A percentile compares a stretch with the other conserved stretches of the same genome.
phyloP scores from a whole-genome alignment of 2,113 vertebrate genomes.

The Bungarus multicinctus region DNA sequence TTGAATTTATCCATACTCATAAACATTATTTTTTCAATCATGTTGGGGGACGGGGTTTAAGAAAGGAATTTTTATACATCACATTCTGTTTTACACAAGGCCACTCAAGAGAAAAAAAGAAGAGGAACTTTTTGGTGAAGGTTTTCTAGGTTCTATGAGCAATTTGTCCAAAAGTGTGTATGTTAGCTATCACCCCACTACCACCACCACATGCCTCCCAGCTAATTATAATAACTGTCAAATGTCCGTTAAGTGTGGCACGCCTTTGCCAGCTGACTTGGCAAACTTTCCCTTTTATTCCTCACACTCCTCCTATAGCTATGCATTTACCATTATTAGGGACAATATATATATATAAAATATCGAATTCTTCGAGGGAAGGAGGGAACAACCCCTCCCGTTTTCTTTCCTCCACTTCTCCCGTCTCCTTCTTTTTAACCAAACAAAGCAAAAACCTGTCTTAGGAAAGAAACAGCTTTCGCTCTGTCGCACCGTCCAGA shows the following conservation, averaged over 20 bases:
- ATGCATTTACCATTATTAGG: slow-evolving; percentile 67
- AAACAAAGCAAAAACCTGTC: slow-evolving; percentile 72
- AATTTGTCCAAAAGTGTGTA: slow-evolving; percentile 74
- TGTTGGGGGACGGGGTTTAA: neutral
- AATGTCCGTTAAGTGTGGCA: slow-evolving; percentile 75
- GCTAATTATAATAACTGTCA: slow-evolving; percentile 85
- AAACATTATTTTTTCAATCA: slow-evolving; percentile 34
- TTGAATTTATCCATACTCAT: slow-evolving; percentile 34
- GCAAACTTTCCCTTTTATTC: slow-evolving; percentile 80
- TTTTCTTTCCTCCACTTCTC: slow-evolving; percentile 26
- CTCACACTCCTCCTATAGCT: slow-evolving; percentile 56
- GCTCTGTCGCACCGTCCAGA: slow-evolving; percentile 55
- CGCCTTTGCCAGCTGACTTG: slow-evolving; percentile 74
- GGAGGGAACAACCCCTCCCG: neutral
- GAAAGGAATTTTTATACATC: neutral
- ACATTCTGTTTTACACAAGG: slow-evolving; percentile 36
- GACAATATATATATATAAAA: slow-evolving; percentile 44
- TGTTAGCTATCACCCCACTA: slow-evolving; percentile 35
- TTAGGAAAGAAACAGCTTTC: slow-evolving; percentile 53
- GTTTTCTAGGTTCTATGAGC: slow-evolving; percentile 72
- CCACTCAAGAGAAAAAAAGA: slow-evolving; percentile 50
- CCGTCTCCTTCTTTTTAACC: slow-evolving; percentile 64
- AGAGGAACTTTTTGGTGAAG: slow-evolving; percentile 64
- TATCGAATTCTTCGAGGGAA: neutral
- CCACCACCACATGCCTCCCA: slow-evolving; percentile 9